Evolutionary conservation across 2,113 vertebrate genomes (phyloP).

Genomic region (Corydoras sp.): DNA sequence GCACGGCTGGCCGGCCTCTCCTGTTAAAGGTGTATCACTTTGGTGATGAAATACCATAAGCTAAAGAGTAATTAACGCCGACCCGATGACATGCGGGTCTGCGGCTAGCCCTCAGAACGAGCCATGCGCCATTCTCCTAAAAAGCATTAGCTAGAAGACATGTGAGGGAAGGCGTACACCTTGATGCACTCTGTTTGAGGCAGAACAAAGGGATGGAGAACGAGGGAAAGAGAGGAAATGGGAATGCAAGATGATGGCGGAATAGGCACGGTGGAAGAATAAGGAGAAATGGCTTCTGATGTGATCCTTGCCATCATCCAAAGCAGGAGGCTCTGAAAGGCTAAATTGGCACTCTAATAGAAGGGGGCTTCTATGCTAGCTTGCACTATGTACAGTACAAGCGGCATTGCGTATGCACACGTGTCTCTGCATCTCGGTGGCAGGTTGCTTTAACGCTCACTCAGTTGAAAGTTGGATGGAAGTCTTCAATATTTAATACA

Average conservation of each 20-base stretch:
- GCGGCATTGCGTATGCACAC: not conserved
- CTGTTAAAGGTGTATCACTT: conserved; percentile 36
- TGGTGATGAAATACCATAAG: conserved; percentile 34
- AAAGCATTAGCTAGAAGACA: conserved; percentile 24
- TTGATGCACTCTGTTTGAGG: conserved; percentile 23
- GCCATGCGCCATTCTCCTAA: conserved; percentile 23
- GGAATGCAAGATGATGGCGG: conserved; percentile 27
- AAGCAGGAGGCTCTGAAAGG: conserved; percentile 25
- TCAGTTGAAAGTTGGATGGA: conserved; percentile 50
- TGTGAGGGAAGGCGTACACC: conserved; percentile 28
- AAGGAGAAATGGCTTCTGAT: conserved; percentile 24
- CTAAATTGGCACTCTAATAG: conserved; percentile 42
- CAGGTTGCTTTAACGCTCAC: conserved; percentile 45
- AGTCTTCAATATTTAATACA: conserved; percentile 55
- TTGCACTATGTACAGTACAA: conserved; percentile 15
- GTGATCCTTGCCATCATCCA: conserved; percentile 11
- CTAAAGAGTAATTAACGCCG: conserved; percentile 42
- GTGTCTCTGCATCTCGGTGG: conserved; percentile 36
- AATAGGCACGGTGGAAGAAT: conserved; percentile 21
- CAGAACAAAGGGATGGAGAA: conserved; percentile 39
- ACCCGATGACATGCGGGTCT: conserved; percentile 19
- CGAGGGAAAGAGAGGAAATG: conserved; percentile 30
- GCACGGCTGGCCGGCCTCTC: conserved; percentile 10
- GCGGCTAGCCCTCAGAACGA: conserved; percentile 1
- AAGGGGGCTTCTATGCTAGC: conserved; percentile 29